Base-by-base conservation (phyloP, 2,888 invertebrate species). In the Acrobasis repandana region DNA sequence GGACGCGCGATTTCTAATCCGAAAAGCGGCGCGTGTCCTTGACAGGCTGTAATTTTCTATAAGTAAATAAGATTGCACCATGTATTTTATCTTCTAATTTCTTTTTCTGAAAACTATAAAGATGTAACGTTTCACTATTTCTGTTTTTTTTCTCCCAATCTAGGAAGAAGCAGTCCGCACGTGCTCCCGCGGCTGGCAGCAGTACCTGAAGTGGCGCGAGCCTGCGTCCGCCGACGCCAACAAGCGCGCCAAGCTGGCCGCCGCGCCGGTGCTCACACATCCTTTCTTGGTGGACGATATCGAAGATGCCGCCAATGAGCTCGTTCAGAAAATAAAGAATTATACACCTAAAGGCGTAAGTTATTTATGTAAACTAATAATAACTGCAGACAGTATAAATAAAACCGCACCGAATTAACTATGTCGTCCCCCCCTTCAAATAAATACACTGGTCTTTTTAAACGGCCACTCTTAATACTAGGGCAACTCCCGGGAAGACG, bases 201-300 rank as follows among this genome's bases (percentile, higher is more conserved):
- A 98, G 71, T 99, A 99, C 86, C 77, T 97, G 1, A 93, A 95
- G 67, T 97, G 98, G 67, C 93, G 99, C 64, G 98, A 98, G 51
- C 93, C 95, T 0, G 97, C 99, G 0, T 98, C 98, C 0, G 93
- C 94, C 0, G 99, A 98, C 78, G 98, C 97, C 65, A 96, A 98
- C 72, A 95, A 95, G 68, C 93, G 98, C 65, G 95, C 96, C 11
- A 99, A 99, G 87, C 93, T 93, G 48, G 87, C 96, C 0, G 82
- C 94, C 16, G 82, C 94, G 6, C 93, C 93, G 6, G 87, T 94
- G 9, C 93, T 93, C 9, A 80, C 94, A 15, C 96, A 96, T 90
- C 96, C 96, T 60, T 90, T 94, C 75, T 94, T 93, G 63, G 85
- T 75, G 61, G 88, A 86, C 67, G 85, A 74, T 69, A 79, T 71